These are phyloP conservation scores for Fukomys damarensis DNA, from an alignment of 2,113 vertebrate genomes.

Conservation along the genomic window DNA sequence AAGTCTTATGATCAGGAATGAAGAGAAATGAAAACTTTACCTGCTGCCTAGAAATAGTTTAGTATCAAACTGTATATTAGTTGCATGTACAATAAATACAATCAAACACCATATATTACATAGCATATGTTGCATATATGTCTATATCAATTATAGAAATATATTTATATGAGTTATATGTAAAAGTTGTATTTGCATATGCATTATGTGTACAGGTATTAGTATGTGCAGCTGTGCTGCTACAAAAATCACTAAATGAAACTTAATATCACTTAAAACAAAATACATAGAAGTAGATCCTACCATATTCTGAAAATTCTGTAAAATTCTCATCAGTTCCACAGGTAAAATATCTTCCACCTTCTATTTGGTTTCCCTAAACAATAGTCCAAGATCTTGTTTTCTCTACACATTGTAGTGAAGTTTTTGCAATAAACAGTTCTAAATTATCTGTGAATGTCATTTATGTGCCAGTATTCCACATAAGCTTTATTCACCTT, in stretches of 20 bases:
- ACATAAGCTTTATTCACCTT: not conserved
- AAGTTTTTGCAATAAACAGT: not conserved
- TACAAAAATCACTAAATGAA: not conserved
- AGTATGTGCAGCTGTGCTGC: accelerated
- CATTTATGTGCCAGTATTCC: not conserved
- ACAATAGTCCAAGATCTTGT: not conserved
- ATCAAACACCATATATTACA: not conserved
- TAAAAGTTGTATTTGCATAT: not conserved
- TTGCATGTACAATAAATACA: not conserved
- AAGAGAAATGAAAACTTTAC: not conserved
- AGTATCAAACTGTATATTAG: not conserved
- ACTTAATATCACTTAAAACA: not conserved
- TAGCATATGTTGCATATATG: not conserved
- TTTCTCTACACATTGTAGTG: not conserved
- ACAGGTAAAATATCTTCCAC: not conserved
- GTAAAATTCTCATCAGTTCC: not conserved
- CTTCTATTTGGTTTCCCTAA: not conserved
- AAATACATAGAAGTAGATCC: not conserved
- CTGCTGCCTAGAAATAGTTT: not conserved
- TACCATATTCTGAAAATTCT: not conserved
- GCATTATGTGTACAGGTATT: not conserved
- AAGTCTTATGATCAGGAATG: not conserved
- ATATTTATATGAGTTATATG: not conserved
- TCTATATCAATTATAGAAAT: not conserved
- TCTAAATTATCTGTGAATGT: not conserved